Evolutionary conservation across 2,888 invertebrate genomes (phyloP).

Genomic region (Ceriagrion tenellum): DNA sequence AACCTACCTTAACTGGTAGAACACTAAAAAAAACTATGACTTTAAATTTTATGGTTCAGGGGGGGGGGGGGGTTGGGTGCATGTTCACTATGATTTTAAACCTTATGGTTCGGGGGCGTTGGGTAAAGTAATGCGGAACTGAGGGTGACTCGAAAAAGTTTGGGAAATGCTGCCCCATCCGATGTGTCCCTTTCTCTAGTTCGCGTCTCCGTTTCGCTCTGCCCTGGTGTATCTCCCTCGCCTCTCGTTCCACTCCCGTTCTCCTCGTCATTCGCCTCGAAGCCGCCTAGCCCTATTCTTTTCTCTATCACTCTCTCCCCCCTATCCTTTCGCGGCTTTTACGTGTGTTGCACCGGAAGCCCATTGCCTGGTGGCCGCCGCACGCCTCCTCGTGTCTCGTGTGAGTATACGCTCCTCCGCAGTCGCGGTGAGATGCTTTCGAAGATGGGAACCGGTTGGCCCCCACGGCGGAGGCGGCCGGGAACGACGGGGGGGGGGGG

Average conservation of each 20-base stretch:
- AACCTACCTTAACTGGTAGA: too few species aligned
- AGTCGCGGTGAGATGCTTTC: conserved; percentile 36
- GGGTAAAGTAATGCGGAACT: too few species aligned
- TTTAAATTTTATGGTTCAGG: too few species aligned
- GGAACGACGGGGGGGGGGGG: not conserved
- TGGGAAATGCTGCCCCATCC: too few species aligned
- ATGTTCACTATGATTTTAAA: too few species aligned
- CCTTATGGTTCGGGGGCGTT: too few species aligned
- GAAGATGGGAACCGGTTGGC: conserved; percentile 16
- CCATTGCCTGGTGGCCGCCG: not conserved
- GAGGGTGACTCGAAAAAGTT: too few species aligned
- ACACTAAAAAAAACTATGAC: too few species aligned
- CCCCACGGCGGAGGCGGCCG: not conserved
- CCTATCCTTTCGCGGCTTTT: not conserved
- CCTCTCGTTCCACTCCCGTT: conserved; percentile 2
- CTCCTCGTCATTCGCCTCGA: not conserved
- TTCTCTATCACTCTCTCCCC: not conserved
- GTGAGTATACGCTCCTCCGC: not conserved
- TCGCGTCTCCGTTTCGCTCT: not conserved
- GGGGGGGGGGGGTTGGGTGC: too few species aligned
- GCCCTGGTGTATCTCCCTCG: not conserved
- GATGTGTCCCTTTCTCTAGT: not conserved
- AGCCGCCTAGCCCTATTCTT: not conserved
- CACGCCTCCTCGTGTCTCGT: not conserved
- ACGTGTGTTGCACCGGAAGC: not conserved